These are phyloP conservation scores for Chrysotoxum bicinctum DNA, from an alignment of 2,888 invertebrate species.

Conservation along the genomic window DNA sequence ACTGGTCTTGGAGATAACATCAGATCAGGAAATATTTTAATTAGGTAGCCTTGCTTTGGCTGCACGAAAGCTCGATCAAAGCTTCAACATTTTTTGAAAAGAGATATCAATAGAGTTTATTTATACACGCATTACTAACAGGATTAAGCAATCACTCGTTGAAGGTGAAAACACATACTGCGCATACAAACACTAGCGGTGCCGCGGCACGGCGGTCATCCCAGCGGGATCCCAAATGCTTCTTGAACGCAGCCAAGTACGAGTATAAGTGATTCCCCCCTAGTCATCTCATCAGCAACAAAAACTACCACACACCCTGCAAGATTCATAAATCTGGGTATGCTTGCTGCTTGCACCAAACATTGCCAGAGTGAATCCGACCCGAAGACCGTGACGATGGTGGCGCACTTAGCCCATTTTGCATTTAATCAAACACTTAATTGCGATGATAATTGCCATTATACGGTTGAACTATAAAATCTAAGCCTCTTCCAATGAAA, in stretches of 20 bases:
- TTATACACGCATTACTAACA: constrained; percentile 9
- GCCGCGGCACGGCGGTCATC: constrained; percentile 6
- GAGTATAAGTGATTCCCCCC: neutral
- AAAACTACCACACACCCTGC: neutral
- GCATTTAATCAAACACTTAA: constrained; percentile 73
- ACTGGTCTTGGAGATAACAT: neutral
- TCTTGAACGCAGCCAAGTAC: constrained; percentile 13
- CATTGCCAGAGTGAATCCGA: neutral
- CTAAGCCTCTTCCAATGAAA: constrained; percentile 17
- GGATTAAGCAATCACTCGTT: constrained; percentile 51
- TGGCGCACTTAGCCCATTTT: constrained; percentile 66
- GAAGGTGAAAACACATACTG: constrained; percentile 47
- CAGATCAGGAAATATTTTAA: neutral
- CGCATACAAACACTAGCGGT: constrained; percentile 43
- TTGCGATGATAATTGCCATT: constrained; percentile 72
- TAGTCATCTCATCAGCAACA: constrained; percentile 1
- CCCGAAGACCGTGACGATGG: neutral
- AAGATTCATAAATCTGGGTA: constrained; percentile 52
- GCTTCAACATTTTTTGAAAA: neutral
- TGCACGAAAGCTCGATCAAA: neutral
- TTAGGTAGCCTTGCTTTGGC: neutral
- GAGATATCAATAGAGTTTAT: neutral
- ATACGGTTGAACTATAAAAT: constrained; percentile 70
- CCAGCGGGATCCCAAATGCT: constrained; percentile 53
- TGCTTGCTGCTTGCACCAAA: neutral